phyloP scores from a whole-genome alignment of 2,888 invertebrate species.

The Nomada goodeniana region DNA sequence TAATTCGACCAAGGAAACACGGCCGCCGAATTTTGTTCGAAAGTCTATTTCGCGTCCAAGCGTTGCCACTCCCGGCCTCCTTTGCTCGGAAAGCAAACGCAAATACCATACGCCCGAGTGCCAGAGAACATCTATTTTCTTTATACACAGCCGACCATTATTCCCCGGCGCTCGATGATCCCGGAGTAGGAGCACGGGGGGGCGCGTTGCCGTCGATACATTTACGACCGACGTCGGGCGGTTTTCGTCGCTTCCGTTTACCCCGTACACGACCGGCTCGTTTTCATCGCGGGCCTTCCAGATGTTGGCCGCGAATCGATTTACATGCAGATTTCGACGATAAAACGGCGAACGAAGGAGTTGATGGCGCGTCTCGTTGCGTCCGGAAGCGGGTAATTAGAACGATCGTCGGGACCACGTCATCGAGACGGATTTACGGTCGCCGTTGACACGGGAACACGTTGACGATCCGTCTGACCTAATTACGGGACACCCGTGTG shows the following conservation, averaged over 20 bases:
- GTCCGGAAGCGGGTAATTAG: constrained; percentile 66
- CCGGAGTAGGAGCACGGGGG: constrained; percentile 2
- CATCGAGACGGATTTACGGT: constrained; percentile 69
- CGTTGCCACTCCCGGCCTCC: constrained; percentile 2
- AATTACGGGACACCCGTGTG: constrained; percentile 56
- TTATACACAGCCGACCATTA: constrained; percentile 13
- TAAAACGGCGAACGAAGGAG: constrained; percentile 49
- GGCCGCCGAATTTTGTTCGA: background rate
- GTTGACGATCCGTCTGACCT: constrained; percentile 72
- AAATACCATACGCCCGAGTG: constrained; percentile 18
- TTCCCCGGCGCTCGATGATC: constrained; percentile 11
- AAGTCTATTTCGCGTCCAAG: background rate
- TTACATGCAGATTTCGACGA: constrained; percentile 42
- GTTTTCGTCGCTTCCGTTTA: constrained; percentile 36
- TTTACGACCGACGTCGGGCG: constrained; percentile 23
- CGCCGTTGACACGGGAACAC: constrained; percentile 56
- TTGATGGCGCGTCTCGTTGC: constrained; percentile 46
- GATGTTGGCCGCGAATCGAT: constrained; percentile 35
- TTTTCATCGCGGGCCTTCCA: constrained; percentile 24
- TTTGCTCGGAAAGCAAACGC: constrained; percentile 16
- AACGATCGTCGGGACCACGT: constrained; percentile 63
- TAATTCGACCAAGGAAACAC: no score
- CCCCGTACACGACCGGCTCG: background rate
- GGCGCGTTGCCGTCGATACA: constrained; percentile 21
- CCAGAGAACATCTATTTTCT: background rate